phyloP scores from a whole-genome alignment of 2,888 invertebrate genomes.

The Cephus runcator region DNA sequence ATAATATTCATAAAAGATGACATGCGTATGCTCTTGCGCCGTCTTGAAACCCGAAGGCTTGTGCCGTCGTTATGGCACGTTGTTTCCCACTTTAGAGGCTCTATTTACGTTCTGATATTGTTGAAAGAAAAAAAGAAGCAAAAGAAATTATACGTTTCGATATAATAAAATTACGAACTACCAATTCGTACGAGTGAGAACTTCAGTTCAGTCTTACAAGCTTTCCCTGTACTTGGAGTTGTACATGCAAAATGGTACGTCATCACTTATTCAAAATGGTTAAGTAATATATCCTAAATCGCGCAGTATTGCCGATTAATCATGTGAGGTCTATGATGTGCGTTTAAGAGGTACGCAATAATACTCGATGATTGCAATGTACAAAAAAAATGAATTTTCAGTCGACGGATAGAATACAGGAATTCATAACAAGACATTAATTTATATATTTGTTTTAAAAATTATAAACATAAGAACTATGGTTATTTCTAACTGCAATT shows the following conservation, averaged over 20 bases:
- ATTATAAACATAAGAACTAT: too few species aligned
- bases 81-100: neutral
- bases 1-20: neutral
- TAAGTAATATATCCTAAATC: neutral
- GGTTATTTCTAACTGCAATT: too few species aligned
- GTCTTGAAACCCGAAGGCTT: neutral
- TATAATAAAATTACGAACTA: neutral
- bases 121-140: neutral
- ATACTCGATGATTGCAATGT: too few species aligned
- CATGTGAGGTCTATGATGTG: neutral
- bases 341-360: too few species aligned
- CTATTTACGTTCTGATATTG: neutral
- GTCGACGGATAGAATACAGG: too few species aligned
- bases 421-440: too few species aligned
- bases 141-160: neutral
- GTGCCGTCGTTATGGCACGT: neutral
- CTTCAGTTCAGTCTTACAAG: neutral
- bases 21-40: neutral
- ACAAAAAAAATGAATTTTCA: too few species aligned
- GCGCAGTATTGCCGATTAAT: neutral
- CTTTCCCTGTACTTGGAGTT: neutral
- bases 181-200: neutral
- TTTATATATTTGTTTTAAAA: too few species aligned
- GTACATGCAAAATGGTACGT: neutral
- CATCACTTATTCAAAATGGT: neutral